Base-by-base conservation (phyloP, 1,140 invertebrate genomes). In the Drosophila leontia region DNA sequence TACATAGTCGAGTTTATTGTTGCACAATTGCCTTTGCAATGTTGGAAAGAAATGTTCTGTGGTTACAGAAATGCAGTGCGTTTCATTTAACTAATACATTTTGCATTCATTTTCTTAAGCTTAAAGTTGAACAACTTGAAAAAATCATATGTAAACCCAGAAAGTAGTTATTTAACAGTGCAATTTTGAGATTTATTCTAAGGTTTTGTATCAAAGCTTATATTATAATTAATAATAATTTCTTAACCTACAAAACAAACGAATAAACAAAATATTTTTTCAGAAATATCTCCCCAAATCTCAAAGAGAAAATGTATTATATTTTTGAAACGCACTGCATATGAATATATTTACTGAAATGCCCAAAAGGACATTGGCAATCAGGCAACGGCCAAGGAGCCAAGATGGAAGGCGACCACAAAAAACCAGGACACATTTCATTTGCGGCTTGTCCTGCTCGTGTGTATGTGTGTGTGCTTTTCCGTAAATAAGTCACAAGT, bases 401-500 rank as follows among this genome's bases (percentile, higher is more conserved):
- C 37, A 68, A 83, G 55, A 64, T 55, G 55, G 23, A 62, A 55
- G 35, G 47, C 55, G 45, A 62, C 65, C 55, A 61, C 53, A 32
- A 51, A 50, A 75, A 72, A 51, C 70, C 51, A 64, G 57, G 55
- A 55, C 62, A 75, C 84, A 82, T 85, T 90, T 84, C 85, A 90
- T 84, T 88, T 88, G 85, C 55, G 84, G 84, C 78, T 71, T 81
- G 80, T 80, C 45, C 70, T 60, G 55, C 59, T 12, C 7, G 13
- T n/a, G 9, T 12, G 23, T 53, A 23, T 75, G 44, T 75, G 32
- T 48, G 58, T 47, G 41, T 63, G 32, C 44, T 19, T 56, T 48
- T 29, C 48, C 44, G 60, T 82, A 68, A 83, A 85, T 86, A 86
- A 78, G 68, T 82, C 82, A 84, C 72, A 74, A 65, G 64, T 53